Base-by-base conservation (phyloP, 1,140 invertebrate species). In the Drosophila nasuta region DNA sequence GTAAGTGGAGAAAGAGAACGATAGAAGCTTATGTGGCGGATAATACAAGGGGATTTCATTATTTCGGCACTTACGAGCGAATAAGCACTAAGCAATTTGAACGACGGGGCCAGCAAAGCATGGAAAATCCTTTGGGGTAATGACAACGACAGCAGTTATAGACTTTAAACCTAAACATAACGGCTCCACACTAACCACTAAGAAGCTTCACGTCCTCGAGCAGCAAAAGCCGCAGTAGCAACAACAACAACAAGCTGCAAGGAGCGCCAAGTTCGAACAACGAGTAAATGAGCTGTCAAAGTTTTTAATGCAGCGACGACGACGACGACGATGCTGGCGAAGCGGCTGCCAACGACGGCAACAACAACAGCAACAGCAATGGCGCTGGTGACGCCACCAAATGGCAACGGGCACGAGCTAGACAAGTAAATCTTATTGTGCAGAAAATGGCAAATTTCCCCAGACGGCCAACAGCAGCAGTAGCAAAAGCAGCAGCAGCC, bases 361-460 rank as follows among this genome's bases (percentile, higher is more conserved):
- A 60, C 35, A 25, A 28, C 60, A 64, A 28, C 74, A 49, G 45
- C 58, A 64, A 28, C 17, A 30, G 48, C 38, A 15, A 38, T 41
- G 33, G 28, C 52, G 38, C 15, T 28, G 58, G 28, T 52, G 52
- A 45, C 69, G 80, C 82, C 80, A 83, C 83, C 82, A 87, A 87
- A 80, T 78, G 79, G 82, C 82, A 79, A 85, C 76, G 81, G 87
- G 81, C 83, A 81, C 86, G 83, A 88, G 85, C 85, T 89, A 89
- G 85, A 88, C 85, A 88, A 88, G 81, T 88, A 88, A 88, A 88
- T 88, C 85, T 88, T 88, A 90, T 88, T 89, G 86, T 88, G 85
- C 85, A 88, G 86, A 88, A 88, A 88, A 88, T 89, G 81, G 85
- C 81, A 89, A 88, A 88, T 88, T 88, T 88, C 85, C 85, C 85